A percentile compares a stretch with the other conserved stretches of the same genome.
phyloP scores from a whole-genome alignment of 2,797 vertebrate species.

The Botia kubotai region DNA sequence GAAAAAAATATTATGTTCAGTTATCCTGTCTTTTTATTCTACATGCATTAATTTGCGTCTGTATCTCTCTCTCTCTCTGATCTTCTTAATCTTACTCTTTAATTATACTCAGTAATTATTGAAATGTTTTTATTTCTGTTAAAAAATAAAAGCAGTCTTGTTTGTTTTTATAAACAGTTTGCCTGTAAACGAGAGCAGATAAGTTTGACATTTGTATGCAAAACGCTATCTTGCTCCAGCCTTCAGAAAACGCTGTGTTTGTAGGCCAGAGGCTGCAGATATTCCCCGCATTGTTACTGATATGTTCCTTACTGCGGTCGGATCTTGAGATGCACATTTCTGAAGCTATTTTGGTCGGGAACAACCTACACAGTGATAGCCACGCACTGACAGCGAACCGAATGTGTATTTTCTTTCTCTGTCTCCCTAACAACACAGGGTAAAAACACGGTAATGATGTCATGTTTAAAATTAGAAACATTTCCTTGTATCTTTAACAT shows the following conservation, averaged over 20 bases:
- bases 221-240: background rate
- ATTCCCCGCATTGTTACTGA: background rate
- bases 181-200: background rate
- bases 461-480: constrained; percentile 42
- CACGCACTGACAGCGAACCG: constrained; percentile 61
- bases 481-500: background rate
- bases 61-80: background rate
- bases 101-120: background rate
- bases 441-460: background rate
- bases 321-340: constrained; percentile 61
- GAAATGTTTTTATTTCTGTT: background rate
- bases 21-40: background rate
- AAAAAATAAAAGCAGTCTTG: background rate
- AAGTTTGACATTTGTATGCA: background rate
- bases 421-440: constrained; percentile 70
- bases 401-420: constrained; percentile 64
- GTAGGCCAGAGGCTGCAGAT: background rate
- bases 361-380: constrained; percentile 63
- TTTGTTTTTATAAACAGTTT: background rate
- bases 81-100: background rate
- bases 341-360: constrained; percentile 54
- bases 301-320: constrained; percentile 44
- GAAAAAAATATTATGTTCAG: background rate
- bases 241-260: background rate
- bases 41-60: background rate